Evolutionary conservation across 2,113 vertebrate species (phyloP), one percentile per base, ranked within the genome.

Genomic region (Nyctibius bracteatus): DNA sequence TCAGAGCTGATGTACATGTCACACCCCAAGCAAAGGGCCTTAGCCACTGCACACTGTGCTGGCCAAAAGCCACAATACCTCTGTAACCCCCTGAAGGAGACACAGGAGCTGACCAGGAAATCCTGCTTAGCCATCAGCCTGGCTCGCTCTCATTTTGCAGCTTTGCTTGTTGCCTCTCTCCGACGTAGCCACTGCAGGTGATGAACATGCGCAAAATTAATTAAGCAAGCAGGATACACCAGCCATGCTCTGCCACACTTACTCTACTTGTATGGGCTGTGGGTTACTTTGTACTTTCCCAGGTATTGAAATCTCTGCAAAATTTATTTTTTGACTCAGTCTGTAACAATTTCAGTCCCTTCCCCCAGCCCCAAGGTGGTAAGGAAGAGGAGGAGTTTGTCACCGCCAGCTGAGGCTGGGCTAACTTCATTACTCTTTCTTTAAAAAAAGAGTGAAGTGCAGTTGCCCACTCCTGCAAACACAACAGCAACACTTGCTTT

Each of bases 61-160:
- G 13, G 30, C 12, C 61, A 46, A 20, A 30, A 33, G 23, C 68
- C 52, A 12, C 55, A 24, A 5, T 30, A 35, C 22, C 16, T 16
- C 5, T 4, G 22, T 28, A 44, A 30, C 2, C 9, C 33, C 1
- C 21, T 15, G 25, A 54, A 55, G 44, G 27, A 68, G 41, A 30
- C 47, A 44, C 4, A 5, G 10, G n/a, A 83, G 25, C 33, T 19
- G 52, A 22, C 12, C 22, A 17, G 79, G 22, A 51, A 35, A 9
- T 27, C 16, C 57, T 51, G 33, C 57, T 55, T 2, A 5, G 77
- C 44, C 4, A 2, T 14, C 19, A n/a, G 22, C 57, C 35, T 4
- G 33, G 8, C 51, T 35, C 14, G 1, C 21, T 19, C 28, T 6
- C 5, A 0, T 5, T 16, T 10, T 33, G 14, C 37, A 14, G 4